Evolutionary conservation across 2,888 invertebrate genomes (phyloP).

Genomic region (Willowsia nigromaculata): DNA sequence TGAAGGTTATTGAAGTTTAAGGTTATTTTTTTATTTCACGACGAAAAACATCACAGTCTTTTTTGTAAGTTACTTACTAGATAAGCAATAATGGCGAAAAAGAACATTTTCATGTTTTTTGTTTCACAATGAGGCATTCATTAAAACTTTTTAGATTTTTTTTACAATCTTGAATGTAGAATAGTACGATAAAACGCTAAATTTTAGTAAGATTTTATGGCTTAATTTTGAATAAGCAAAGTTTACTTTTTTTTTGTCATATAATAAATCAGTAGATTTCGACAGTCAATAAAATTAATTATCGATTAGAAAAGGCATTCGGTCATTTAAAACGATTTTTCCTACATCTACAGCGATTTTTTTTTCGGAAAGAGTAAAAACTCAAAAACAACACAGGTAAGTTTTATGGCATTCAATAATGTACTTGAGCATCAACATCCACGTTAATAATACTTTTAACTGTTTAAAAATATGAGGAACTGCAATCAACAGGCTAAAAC

Average conservation of each 20-base stretch:
- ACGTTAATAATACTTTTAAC: conserved; percentile 33
- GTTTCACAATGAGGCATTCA: too few species aligned
- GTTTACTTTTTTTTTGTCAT: background rate
- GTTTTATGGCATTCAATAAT: conserved; percentile 10
- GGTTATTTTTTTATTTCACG: conserved; percentile 32
- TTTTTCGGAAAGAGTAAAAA: background rate
- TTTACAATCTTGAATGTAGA: background rate
- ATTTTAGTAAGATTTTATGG: background rate
- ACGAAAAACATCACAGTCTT: conserved; percentile 56
- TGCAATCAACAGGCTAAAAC: conserved; percentile 8
- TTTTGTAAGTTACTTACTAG: conserved; percentile 12
- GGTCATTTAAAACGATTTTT: background rate
- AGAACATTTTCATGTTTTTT: background rate
- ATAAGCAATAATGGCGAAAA: conserved; percentile 18
- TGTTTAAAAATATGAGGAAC: conserved; percentile 47
- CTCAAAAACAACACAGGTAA: background rate
- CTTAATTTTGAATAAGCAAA: background rate
- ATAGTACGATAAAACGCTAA: background rate
- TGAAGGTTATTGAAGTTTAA: conserved; percentile 10
- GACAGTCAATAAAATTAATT: background rate
- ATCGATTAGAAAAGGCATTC: background rate
- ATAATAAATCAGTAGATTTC: background rate
- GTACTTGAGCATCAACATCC: conserved; percentile 39
- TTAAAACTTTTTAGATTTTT: too few species aligned
- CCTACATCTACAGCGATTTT: background rate